Evolutionary conservation across 2,888 invertebrate species (phyloP).

Genomic region (Tryphoninae sp.): DNA sequence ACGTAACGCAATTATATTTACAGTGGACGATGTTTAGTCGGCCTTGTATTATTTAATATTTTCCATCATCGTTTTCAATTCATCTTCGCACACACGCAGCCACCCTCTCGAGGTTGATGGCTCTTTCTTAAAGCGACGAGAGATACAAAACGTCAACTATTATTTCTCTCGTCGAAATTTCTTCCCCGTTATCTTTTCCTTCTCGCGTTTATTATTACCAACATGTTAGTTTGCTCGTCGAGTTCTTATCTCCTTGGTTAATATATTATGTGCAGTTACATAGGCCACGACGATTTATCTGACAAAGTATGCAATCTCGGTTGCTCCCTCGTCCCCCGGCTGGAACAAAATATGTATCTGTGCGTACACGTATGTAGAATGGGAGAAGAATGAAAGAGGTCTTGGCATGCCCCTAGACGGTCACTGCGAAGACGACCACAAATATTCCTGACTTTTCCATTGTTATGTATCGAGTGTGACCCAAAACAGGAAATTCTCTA

Average conservation of each 20-base stretch:
- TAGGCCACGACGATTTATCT: constrained; percentile 51
- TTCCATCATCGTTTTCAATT: constrained; percentile 27
- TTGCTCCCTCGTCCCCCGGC: constrained; percentile 5
- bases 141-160: constrained; percentile 20
- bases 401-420: constrained; percentile 6
- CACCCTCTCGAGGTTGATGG: not conserved
- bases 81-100: constrained; percentile 6
- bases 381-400: constrained; percentile 23
- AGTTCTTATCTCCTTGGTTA: constrained; percentile 50
- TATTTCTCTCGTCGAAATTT: constrained; percentile 37
- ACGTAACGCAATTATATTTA: not conserved
- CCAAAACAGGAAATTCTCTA: not conserved
- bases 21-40: not conserved
- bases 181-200: constrained; percentile 21
- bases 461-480: constrained; percentile 33
- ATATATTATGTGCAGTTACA: constrained; percentile 44
- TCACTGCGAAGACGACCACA: constrained; percentile 27
- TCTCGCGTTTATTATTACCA: constrained; percentile 27
- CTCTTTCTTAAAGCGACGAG: constrained; percentile 1
- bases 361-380: not conserved
- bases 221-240: constrained; percentile 20
- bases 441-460: constrained; percentile 30
- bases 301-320: constrained; percentile 50
- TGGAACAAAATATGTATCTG: not conserved
- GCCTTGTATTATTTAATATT: not conserved